These are phyloP conservation scores for Thalpophila matura DNA, from an alignment of 2,888 invertebrate species.

Conservation along the genomic window DNA sequence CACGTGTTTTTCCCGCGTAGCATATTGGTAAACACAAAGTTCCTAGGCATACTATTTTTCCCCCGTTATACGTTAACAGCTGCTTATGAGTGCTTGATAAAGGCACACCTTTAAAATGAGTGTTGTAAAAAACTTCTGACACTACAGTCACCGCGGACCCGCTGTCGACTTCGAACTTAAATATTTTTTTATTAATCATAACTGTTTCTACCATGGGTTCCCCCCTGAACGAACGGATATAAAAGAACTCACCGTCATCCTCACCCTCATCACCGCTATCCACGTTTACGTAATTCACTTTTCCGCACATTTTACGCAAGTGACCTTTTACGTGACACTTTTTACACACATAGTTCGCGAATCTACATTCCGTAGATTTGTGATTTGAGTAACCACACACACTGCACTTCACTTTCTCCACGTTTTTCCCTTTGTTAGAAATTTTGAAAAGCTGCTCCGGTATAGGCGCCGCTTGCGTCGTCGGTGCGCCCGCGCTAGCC, in stretches of 20 bases:
- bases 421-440: neutral
- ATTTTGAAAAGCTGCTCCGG: slow-evolving; percentile 12
- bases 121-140: neutral
- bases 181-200: neutral
- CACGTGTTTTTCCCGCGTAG: neutral
- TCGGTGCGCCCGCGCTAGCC: neutral
- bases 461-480: neutral
- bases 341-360: slow-evolving; percentile 9
- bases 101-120: slow-evolving; percentile 7
- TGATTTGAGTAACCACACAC: slow-evolving; percentile 2
- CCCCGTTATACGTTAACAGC: slow-evolving; percentile 4
- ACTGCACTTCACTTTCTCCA: neutral
- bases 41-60: neutral
- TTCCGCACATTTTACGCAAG: too few relatives aligned
- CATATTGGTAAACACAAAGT: neutral
- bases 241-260: too few relatives aligned
- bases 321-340: slow-evolving; percentile 18
- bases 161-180: slow-evolving; percentile 4
- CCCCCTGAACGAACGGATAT: slow-evolving; percentile 6
- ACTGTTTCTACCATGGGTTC: slow-evolving; percentile 7
- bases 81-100: slow-evolving; percentile 7
- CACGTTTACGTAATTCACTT: too few relatives aligned
- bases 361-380: slow-evolving; percentile 8
- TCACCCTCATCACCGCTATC: too few relatives aligned
- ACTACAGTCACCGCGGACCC: slow-evolving; percentile 12